These are phyloP conservation scores for Nixonia krombeini DNA, from an alignment of 1,140 invertebrate genomes.

Conservation along the genomic window DNA sequence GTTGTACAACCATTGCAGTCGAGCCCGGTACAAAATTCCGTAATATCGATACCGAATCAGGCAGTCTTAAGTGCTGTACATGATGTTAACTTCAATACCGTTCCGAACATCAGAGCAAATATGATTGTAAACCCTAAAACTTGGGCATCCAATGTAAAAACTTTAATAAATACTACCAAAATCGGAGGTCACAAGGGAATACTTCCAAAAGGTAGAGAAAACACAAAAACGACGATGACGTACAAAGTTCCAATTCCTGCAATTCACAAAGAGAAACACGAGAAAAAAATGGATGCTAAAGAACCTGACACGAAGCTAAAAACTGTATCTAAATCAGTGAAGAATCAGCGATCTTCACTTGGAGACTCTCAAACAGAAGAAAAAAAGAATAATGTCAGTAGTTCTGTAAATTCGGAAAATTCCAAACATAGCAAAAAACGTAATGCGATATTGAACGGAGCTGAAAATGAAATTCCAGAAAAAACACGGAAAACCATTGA, in stretches of 20 bases:
- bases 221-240: slow-evolving; percentile 77
- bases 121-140: slow-evolving; percentile 62
- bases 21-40: slow-evolving; percentile 58
- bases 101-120: slow-evolving; percentile 49
- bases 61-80: slow-evolving; percentile 61
- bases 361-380: slow-evolving; percentile 29
- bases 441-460: no score
- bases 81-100: slow-evolving; percentile 38
- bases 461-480: neutral
- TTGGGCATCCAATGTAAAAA: slow-evolving; percentile 67
- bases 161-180: slow-evolving; percentile 64
- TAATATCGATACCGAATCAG: slow-evolving; percentile 62
- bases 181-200: slow-evolving; percentile 66
- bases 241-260: slow-evolving; percentile 82
- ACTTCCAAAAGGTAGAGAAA: slow-evolving; percentile 66
- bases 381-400: slow-evolving; percentile 33
- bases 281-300: slow-evolving; percentile 65
- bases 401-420: neutral
- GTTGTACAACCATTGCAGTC: slow-evolving; percentile 63
- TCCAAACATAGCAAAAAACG: neutral
- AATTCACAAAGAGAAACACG: slow-evolving; percentile 67
- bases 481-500: slow-evolving; percentile 26
- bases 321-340: no score
- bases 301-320: slow-evolving; percentile 64
- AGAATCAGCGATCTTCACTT: no score